Evolutionary conservation across 2,888 invertebrate species (phyloP).

Genomic region (Blera fallax): DNA sequence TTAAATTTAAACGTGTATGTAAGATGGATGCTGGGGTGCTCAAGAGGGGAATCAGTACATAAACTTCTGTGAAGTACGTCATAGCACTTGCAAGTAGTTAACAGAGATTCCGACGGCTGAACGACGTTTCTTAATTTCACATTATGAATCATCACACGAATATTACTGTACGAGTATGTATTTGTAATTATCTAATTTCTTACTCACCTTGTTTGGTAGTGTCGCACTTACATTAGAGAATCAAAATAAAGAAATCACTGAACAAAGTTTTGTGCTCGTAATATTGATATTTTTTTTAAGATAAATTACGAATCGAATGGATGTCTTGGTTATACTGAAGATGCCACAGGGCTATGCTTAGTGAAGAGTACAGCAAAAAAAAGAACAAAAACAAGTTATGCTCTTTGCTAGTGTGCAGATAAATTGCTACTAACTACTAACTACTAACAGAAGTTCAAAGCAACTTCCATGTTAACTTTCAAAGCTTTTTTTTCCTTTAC

Average conservation of each 20-base stretch:
- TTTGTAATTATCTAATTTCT: background rate
- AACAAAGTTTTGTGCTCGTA: too few relatives aligned
- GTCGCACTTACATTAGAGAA: slow-evolving; percentile 19
- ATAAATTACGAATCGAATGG: background rate
- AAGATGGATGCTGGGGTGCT: slow-evolving; percentile 28
- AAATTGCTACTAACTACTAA: slow-evolving; percentile 42
- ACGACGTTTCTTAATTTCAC: slow-evolving; percentile 15
- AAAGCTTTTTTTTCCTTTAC: slow-evolving; percentile 48
- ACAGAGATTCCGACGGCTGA: slow-evolving; percentile 18
- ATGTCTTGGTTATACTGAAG: background rate
- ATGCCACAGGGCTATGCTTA: slow-evolving; percentile 7
- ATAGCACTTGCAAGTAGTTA: slow-evolving; percentile 28
- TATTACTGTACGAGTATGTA: background rate
- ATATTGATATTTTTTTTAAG: background rate
- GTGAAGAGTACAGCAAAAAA: background rate
- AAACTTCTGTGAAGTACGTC: slow-evolving; percentile 58
- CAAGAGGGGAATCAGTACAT: background rate
- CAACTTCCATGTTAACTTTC: slow-evolving; percentile 55
- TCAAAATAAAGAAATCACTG: slow-evolving; percentile 25
- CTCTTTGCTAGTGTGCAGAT: slow-evolving; percentile 37
- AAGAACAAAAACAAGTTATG: background rate
- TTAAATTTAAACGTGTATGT: slow-evolving; percentile 19
- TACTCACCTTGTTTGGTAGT: slow-evolving; percentile 41
- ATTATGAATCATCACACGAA: slow-evolving; percentile 33
- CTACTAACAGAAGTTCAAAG: slow-evolving; percentile 1